Evolutionary conservation across 2,113 vertebrate genomes (phyloP).

Genomic region (Eulacestoma nigropectus): DNA sequence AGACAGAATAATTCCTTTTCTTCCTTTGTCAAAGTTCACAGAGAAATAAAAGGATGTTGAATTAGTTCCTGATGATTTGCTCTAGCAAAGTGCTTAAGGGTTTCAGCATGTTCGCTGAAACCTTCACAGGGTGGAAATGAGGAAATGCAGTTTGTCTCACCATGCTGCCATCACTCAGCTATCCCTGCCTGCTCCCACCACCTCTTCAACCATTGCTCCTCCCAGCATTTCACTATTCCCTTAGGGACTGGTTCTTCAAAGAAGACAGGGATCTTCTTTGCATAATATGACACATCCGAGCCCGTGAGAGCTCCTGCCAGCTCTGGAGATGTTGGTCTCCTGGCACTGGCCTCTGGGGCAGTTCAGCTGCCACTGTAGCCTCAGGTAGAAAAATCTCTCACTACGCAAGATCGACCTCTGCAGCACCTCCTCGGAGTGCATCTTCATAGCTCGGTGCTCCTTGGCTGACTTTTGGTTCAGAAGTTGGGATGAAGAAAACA

Average conservation of each 20-base stretch:
- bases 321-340: not conserved
- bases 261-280: not conserved
- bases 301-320: not conserved
- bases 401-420: not conserved
- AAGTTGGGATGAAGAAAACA: not conserved
- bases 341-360: not conserved
- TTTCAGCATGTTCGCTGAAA: not conserved
- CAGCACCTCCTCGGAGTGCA: not conserved
- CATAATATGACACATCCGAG: rapidly evolving
- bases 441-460: not conserved
- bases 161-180: not conserved
- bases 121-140: not conserved
- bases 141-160: not conserved
- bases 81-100: not conserved
- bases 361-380: not conserved
- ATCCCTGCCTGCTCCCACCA: not conserved
- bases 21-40: conserved; percentile 9
- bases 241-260: not conserved
- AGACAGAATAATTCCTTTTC: not conserved
- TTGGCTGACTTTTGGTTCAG: not conserved
- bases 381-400: not conserved
- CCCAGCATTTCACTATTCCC: not conserved
- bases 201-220: not conserved
- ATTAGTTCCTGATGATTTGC: conserved; percentile 36
- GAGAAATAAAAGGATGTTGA: conserved; percentile 6